Evolutionary conservation across 53 echinoderm and acorn worm genomes (phyloP), one percentile per base, ranked within the genome.

Genomic region (Henricia sp.): DNA sequence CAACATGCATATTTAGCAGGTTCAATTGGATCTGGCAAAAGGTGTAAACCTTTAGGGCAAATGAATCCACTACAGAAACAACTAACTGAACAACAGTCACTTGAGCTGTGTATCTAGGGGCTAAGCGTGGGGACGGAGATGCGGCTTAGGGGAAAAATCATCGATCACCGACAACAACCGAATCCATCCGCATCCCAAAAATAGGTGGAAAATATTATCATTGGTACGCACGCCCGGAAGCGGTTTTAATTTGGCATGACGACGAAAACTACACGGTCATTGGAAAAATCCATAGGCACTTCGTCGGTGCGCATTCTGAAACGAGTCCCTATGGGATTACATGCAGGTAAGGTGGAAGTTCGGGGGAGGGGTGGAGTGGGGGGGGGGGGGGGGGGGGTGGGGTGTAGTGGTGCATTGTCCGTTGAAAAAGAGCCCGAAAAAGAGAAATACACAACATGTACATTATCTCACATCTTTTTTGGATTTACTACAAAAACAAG

Each of bases 201-300:
- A 40, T 19, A 57, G 41, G 13, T 39, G 57, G 59, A 42, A 72
- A 76, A 58, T 76, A 76, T 76, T 76, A 76, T 76, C 76, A 76
- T 23, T 42, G 76, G 59, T 59, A 59, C 57, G 43, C 58, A 25
- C 38, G 58, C 12, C 76, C 60, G 76, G 76, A 76, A 76, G 76
- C 39, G 19, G 25, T 39, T 36, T 38, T 74, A 40, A 57, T 76
- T 36, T 42, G 23, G 3, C 43, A 30, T 29, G 58, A 34, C 40
- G 51, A 25, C 10, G 36, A 12, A 59, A 76, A 30, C 76, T 56
- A 76, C 76, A 76, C 59, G 42, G 76, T 76, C 76, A 40, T 59
- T 42, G n/a, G 26, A 26, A 37, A 57, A 76, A 76, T 76, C 76
- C 42, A 76, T 58, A 58, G 54, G 9, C n/a, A n/a, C 76, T 19